Evolutionary conservation across 2,888 invertebrate species (phyloP).

Genomic region (Epirrhoe tristata): DNA sequence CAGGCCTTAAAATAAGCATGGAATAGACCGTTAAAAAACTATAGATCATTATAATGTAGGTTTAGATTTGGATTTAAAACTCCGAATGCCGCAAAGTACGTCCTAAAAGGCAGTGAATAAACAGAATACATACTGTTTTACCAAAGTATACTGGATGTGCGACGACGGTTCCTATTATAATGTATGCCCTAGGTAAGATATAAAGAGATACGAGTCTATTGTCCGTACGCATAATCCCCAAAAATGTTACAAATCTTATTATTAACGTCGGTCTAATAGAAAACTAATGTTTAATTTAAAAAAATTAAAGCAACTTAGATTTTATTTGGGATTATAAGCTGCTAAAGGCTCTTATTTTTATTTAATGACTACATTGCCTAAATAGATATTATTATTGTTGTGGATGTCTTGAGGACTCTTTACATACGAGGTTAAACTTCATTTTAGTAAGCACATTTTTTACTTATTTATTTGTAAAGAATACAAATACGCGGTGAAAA

Average conservation of each 20-base stretch:
- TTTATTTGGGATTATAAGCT: background rate
- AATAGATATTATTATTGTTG: constrained; percentile 5
- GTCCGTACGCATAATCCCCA: constrained; percentile 2
- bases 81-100: constrained; percentile 34
- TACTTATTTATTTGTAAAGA: constrained; percentile 5
- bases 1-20: too few species aligned
- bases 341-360: background rate
- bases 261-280: background rate
- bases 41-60: constrained; percentile 16
- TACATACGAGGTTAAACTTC: constrained; percentile 7
- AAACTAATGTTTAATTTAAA: background rate
- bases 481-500: constrained; percentile 5
- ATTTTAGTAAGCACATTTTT: constrained; percentile 5
- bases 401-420: constrained; percentile 7
- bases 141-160: constrained; percentile 50
- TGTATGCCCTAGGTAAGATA: constrained; percentile 58
- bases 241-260: background rate
- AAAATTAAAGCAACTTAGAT: background rate
- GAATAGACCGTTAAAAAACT: constrained; percentile 7
- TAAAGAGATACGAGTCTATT: constrained; percentile 39
- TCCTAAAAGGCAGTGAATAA: constrained; percentile 32
- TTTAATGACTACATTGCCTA: constrained; percentile 5
- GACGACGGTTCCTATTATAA: constrained; percentile 44
- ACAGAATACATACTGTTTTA: constrained; percentile 39
- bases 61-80: constrained; percentile 35